phyloP scores from a whole-genome alignment of 2,888 invertebrate species.

The Chrysotoxum bicinctum region DNA sequence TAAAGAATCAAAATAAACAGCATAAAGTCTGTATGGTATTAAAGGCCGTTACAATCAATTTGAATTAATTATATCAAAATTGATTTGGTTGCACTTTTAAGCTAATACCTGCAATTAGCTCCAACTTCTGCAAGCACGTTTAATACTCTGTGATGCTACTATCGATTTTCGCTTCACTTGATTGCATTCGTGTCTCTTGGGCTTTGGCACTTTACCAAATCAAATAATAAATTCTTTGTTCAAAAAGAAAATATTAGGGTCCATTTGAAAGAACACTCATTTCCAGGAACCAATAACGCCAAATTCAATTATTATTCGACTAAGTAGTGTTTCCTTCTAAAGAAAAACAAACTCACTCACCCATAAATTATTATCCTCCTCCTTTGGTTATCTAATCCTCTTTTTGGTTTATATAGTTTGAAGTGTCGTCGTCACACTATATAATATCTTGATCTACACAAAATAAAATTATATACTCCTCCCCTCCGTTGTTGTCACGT shows the following conservation, averaged over 20 bases:
- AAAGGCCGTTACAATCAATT: not conserved
- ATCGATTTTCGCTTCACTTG: not conserved
- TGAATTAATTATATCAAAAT: not conserved
- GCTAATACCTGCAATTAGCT: not conserved
- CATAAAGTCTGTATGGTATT: no score
- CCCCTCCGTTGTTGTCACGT: slow-evolving; percentile 2
- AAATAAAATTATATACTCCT: slow-evolving; percentile 43
- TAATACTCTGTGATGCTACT: not conserved
- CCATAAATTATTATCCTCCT: slow-evolving; percentile 17
- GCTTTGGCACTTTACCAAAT: not conserved
- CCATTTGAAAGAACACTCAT: not conserved
- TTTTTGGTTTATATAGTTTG: slow-evolving; percentile 16
- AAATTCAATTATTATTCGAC: not conserved
- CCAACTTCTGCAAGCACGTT: not conserved
- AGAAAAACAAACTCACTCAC: slow-evolving; percentile 20
- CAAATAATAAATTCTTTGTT: not conserved
- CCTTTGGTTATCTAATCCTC: slow-evolving; percentile 38
- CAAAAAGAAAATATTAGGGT: not conserved
- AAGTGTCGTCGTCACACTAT: slow-evolving; percentile 1
- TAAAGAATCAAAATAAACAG: no score
- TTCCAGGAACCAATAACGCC: not conserved
- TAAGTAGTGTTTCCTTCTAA: not conserved
- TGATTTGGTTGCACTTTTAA: not conserved
- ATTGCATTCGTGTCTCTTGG: not conserved
- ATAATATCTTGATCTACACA: slow-evolving; percentile 17